A percentile compares a stretch with the other conserved stretches of the same genome.
phyloP scores from a whole-genome alignment of 1,140 invertebrate genomes.

The Agraylea sexmaculata region DNA sequence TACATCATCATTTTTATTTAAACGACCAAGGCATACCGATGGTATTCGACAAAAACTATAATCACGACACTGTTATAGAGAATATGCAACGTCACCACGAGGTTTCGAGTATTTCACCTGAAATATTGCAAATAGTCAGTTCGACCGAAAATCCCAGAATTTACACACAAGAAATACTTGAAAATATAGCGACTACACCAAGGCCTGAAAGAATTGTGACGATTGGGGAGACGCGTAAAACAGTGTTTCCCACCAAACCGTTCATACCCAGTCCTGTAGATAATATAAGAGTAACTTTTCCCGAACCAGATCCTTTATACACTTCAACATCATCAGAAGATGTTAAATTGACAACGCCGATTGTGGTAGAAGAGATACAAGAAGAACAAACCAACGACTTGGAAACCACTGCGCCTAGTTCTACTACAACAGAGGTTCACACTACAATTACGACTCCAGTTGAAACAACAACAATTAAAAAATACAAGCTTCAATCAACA shows the following conservation, averaged over 20 bases:
- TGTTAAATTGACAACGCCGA: slow-evolving; percentile 7
- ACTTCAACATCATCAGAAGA: slow-evolving; percentile 13
- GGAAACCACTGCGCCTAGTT: neutral
- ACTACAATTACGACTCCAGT: slow-evolving; percentile 20
- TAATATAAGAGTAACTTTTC: slow-evolving; percentile 26
- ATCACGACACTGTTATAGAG: slow-evolving; percentile 14
- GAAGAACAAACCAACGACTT: slow-evolving; percentile 1
- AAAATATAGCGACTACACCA: slow-evolving; percentile 2
- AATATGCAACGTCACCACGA: too few species aligned
- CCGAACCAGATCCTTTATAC: slow-evolving; percentile 28
- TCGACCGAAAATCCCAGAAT: too few species aligned
- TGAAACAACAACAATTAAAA: slow-evolving; percentile 22
- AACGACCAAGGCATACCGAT: slow-evolving; percentile 20
- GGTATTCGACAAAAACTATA: slow-evolving; percentile 11
- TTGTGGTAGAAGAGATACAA: slow-evolving; percentile 3
- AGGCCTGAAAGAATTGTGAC: slow-evolving; percentile 3
- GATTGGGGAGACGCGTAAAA: neutral
- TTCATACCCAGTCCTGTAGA: slow-evolving; percentile 17
- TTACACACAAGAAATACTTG: slow-evolving; percentile 2
- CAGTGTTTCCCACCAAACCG: slow-evolving; percentile 16
- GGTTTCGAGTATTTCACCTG: too few species aligned
- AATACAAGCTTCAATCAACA: slow-evolving; percentile 13
- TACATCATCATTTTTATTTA: slow-evolving; percentile 35
- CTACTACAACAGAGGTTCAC: slow-evolving; percentile 7
- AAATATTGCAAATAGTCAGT: too few species aligned